Base-by-base conservation (phyloP, 2,113 vertebrate species). In the Hippocampus guttulatus region DNA sequence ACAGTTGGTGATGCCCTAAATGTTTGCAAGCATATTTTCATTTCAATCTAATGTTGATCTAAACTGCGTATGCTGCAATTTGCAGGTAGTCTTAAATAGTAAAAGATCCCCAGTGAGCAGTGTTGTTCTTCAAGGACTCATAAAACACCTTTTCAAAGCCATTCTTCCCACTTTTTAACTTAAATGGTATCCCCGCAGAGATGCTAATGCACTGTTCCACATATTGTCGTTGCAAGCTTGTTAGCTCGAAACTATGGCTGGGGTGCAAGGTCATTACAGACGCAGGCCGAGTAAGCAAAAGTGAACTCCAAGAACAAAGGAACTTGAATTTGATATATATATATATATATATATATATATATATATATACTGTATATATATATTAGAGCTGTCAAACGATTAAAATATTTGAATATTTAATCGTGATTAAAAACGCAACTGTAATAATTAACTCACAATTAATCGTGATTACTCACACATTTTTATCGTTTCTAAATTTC, bases 71-170 rank as follows among this genome's bases (percentile, higher is more conserved):
- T 85, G 68, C 62, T 18, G 57, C 70, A 80, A 64, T 79, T 66
- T 81, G 77, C 70, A 84, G 88, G 85, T 84, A n/a, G 23, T 33
- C 20, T 67, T 49, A 33, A 20, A 49, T 84, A 71, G 57, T 73
- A 60, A 76, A 69, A 79, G 65, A 74, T 88, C 77, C 85, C 83
- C 67, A 38, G 76, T 84, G 82, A 68, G 43, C 51, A 12, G 74
- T 71, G 78, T 58, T 7, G 10, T 71, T 85, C 76, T 84, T 89
- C 85, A 84, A 85, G 81, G 75, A 89, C 75, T 86, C 80, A 90
- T 75, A 69, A 72, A 83, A 77, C 80, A 70, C 27, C 25, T 84
- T 73, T 76, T 78, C 73, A 30, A 64, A 85, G 66, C 70, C 71
- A 62, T 79, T 88, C 82, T 85, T 60, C 65, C 71, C 70, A 67